A percentile compares a stretch with the other conserved stretches of the same genome.
These are phyloP conservation scores for Melipona quadrifasciata DNA, from an alignment of 1,140 invertebrate genomes.

Conservation along the genomic window DNA sequence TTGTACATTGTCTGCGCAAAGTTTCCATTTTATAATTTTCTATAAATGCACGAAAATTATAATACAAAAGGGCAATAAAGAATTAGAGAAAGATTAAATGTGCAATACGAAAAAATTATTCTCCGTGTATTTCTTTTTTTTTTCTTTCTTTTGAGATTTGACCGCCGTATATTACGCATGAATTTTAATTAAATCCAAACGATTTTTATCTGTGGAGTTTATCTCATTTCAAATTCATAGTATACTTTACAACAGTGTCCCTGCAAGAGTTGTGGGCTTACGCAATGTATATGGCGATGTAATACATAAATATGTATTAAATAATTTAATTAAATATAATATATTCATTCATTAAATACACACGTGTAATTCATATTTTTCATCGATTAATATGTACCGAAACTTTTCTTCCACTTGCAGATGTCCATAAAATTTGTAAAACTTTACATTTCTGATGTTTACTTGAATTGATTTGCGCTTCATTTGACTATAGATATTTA, in stretches of 20 bases:
- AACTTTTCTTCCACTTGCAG: not conserved
- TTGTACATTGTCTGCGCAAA: not conserved
- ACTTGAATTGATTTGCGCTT: not conserved
- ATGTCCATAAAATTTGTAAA: not conserved
- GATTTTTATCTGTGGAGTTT: not conserved
- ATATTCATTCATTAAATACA: not conserved
- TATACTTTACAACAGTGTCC: not conserved
- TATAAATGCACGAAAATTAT: not conserved
- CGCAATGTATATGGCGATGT: not conserved
- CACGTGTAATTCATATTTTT: not conserved
- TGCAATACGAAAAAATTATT: not conserved
- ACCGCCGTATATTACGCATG: not conserved
- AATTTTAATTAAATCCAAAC: constrained; percentile 13
- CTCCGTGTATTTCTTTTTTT: not conserved
- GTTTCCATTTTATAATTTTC: not conserved
- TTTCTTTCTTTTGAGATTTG: not conserved
- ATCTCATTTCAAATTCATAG: not conserved
- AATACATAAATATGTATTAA: not conserved
- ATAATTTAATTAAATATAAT: not conserved
- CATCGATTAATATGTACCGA: not conserved
- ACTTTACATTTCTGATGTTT: not conserved
- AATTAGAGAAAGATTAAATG: not conserved
- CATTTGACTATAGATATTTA: not conserved
- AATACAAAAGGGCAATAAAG: not conserved
- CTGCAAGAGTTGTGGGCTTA: not conserved